phyloP scores from a whole-genome alignment of 2,888 invertebrate genomes.

The Myopa testacea region DNA sequence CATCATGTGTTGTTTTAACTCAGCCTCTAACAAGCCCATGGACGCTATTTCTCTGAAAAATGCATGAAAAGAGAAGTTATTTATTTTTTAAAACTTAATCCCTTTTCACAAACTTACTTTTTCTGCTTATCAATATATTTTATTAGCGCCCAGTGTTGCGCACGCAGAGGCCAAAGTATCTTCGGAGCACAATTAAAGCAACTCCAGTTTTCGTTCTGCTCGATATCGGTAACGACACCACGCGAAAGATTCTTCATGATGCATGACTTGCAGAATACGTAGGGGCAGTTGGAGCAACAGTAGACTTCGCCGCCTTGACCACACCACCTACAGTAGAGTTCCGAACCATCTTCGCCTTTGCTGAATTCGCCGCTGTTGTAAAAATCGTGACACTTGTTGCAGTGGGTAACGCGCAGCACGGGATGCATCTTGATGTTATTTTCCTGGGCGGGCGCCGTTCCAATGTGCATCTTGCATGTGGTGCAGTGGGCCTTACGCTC shows the following conservation, averaged over 20 bases:
- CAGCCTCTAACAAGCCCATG: conserved; percentile 56
- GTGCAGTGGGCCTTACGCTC: conserved; percentile 78
- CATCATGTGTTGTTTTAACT: conserved; percentile 54
- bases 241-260: conserved; percentile 79
- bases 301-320: conserved; percentile 84
- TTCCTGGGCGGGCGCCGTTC: conserved; percentile 76
- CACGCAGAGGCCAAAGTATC: conserved; percentile 75
- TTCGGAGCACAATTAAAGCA: conserved; percentile 81
- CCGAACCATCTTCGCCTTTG: conserved; percentile 86
- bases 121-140: conserved; percentile 76
- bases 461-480: conserved; percentile 80
- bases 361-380: conserved; percentile 86
- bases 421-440: conserved; percentile 79
- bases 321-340: conserved; percentile 86
- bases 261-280: conserved; percentile 83
- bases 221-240: conserved; percentile 77
- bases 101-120: conserved; percentile 53
- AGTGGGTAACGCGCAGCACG: conserved; percentile 78
- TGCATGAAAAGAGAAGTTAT: background rate
- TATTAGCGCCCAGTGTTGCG: conserved; percentile 79
- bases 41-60: conserved; percentile 55
- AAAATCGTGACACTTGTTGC: conserved; percentile 79
- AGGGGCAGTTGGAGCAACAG: conserved; percentile 81
- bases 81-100: background rate
- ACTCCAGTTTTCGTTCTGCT: conserved; percentile 83